Evolutionary conservation across 2,888 invertebrate genomes (phyloP).

Genomic region (Noctua comes): DNA sequence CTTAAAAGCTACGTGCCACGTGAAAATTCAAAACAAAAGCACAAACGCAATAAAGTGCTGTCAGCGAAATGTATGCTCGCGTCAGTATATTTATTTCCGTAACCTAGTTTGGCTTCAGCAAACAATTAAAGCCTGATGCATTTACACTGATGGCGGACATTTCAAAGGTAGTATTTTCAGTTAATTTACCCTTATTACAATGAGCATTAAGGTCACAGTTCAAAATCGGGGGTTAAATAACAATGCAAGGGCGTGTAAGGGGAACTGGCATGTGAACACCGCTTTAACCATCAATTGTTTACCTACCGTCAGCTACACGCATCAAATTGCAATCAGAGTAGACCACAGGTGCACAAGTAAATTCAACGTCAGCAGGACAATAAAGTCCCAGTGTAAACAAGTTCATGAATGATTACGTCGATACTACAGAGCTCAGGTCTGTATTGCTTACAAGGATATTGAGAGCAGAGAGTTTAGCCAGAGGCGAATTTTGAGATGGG

Average conservation of each 20-base stretch:
- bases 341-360: conserved; percentile 3
- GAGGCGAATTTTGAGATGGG: not conserved
- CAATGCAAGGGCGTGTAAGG: not conserved
- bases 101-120: not conserved
- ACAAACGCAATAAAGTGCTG: no score
- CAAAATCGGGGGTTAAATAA: not conserved
- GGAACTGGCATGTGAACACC: not conserved
- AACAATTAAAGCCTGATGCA: not conserved
- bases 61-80: not conserved
- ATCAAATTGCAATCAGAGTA: conserved; percentile 10
- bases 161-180: not conserved
- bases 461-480: not conserved
- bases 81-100: not conserved
- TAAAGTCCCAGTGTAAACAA: not conserved
- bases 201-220: not conserved
- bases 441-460: not conserved
- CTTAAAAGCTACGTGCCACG: not conserved
- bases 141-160: not conserved
- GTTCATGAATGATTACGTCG: not conserved
- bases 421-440: not conserved
- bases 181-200: not conserved
- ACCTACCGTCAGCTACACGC: not conserved
- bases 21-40: not conserved
- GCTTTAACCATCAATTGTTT: not conserved
- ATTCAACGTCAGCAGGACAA: not conserved